Conservation (phyloP, 2,797 vertebrate genomes). For the Phoeniculus purpureus region DNA sequence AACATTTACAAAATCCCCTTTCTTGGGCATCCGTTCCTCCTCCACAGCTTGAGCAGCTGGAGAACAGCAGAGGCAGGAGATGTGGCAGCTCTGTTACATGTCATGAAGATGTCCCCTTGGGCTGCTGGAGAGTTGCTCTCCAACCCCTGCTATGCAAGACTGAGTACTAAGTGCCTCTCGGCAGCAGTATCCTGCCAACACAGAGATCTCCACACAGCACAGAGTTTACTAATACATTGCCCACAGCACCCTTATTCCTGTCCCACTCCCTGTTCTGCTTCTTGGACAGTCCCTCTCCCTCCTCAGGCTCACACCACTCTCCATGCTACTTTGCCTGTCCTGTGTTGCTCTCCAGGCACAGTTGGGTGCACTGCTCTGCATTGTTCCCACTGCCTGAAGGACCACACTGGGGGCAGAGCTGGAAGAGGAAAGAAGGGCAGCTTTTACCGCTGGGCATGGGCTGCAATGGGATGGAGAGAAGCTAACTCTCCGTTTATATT, state of each 20-base stretch:
- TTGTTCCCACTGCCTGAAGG: neutral
- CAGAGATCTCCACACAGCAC: neutral
- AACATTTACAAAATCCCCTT: neutral
- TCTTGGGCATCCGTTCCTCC: neutral
- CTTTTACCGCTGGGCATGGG: neutral
- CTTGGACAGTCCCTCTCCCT: neutral
- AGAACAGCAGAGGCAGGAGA: neutral
- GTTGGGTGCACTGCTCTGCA: neutral
- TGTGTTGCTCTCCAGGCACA: neutral
- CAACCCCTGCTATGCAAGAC: neutral
- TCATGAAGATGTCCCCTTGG: neutral
- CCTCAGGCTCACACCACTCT: neutral
- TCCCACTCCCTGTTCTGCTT: neutral
- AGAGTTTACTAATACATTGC: neutral
- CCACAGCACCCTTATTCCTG: neutral
- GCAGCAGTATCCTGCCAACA: neutral
- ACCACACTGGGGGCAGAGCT: rapidly evolving
- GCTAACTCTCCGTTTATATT: neutral
- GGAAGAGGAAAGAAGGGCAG: neutral
- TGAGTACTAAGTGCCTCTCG: neutral
- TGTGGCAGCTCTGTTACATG: neutral
- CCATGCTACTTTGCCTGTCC: neutral
- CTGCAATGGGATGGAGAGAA: neutral
- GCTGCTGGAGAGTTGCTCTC: neutral
- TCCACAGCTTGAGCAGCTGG: neutral